These are phyloP conservation scores for Capromys pilorides DNA, from an alignment of 2,797 vertebrate species.

Conservation along the genomic window DNA sequence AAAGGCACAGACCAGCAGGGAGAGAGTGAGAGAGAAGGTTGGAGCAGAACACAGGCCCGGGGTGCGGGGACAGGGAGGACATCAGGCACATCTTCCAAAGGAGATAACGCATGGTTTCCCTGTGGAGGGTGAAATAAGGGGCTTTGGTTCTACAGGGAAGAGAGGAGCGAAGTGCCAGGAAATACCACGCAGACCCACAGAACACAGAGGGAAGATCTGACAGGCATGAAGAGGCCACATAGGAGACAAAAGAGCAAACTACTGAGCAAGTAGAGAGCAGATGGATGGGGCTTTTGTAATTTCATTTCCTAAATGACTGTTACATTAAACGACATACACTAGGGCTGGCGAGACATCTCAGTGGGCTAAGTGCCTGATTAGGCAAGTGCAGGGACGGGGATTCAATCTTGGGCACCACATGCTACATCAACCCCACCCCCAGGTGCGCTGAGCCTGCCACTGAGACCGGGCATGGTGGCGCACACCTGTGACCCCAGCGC, in stretches of 20 bases:
- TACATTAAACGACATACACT: neutral
- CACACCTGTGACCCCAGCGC: too few species aligned
- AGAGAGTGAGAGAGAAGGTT: neutral
- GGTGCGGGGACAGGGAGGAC: neutral
- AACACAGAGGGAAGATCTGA: neutral
- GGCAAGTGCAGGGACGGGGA: too few species aligned
- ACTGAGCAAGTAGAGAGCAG: neutral
- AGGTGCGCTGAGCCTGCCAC: too few species aligned
- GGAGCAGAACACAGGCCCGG: neutral
- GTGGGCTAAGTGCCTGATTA: too few species aligned
- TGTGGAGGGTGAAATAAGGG: neutral
- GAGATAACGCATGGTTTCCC: neutral
- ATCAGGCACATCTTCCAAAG: neutral
- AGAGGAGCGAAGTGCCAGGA: neutral
- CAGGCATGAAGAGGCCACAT: neutral
- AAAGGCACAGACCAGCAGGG: neutral
- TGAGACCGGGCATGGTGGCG: too few species aligned
- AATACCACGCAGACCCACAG: neutral
- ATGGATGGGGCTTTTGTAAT: neutral
- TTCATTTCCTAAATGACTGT: constrained; percentile 30
- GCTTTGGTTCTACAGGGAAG: neutral
- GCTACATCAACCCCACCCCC: too few species aligned
- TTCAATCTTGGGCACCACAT: too few species aligned
- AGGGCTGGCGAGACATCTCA: neutral
- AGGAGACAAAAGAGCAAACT: neutral